A percentile compares a stretch with the other conserved stretches of the same genome.
Conservation (phyloP, 2,113 vertebrate genomes). For the Ceyx margarethae region DNA sequence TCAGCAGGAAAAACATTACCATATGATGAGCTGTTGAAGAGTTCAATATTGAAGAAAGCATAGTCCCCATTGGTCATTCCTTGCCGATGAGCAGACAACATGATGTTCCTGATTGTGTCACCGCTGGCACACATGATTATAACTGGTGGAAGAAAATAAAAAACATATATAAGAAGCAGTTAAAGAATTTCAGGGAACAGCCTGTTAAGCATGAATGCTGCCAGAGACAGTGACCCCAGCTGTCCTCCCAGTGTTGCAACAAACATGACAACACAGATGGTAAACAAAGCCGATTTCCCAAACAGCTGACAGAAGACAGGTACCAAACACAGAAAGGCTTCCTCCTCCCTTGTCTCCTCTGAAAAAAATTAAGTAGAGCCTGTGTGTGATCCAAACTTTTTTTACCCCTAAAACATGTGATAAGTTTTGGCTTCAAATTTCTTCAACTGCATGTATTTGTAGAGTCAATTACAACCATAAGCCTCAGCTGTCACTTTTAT, state of each 20-base stretch:
- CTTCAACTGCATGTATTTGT: background rate
- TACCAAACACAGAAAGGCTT: background rate
- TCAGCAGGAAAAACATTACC: conserved; percentile 75
- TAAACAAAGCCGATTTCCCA: background rate
- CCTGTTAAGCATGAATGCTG: background rate
- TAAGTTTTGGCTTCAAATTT: background rate
- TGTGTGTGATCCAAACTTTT: background rate
- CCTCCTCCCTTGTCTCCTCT: background rate
- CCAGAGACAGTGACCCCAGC: conserved; percentile 36
- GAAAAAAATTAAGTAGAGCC: background rate
- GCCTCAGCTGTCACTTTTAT: background rate
- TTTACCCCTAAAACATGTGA: background rate
- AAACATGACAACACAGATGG: background rate
- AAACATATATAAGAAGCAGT: conserved; percentile 49
- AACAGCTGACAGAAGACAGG: background rate
- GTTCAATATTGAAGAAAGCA: conserved; percentile 96
- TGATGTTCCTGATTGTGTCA: conserved; percentile 87
- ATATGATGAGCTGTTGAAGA: conserved; percentile 95
- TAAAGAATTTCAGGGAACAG: conserved; percentile 38
- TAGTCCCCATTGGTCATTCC: conserved; percentile 87
- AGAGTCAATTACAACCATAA: background rate
- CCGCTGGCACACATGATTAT: conserved; percentile 93
- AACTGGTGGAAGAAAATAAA: conserved; percentile 77
- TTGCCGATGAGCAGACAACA: conserved; percentile 88
- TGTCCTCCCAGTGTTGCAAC: conserved; percentile 8